Conservation (phyloP, 2,113 vertebrate genomes). For the Cochlearius cochlearius region DNA sequence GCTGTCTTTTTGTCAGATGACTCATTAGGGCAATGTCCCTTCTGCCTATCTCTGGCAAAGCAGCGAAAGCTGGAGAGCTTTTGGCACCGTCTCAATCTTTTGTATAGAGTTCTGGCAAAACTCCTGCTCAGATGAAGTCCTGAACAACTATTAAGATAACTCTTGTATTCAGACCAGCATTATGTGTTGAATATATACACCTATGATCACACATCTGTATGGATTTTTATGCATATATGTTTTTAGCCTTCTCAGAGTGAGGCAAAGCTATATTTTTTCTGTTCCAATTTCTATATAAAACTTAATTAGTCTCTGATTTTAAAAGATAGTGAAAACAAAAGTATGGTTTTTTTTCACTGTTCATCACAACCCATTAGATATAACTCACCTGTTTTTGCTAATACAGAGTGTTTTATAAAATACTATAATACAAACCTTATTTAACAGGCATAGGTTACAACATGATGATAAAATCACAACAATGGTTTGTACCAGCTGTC, state of each 20-base stretch:
- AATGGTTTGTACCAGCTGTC: not conserved
- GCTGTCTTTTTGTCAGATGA: not conserved
- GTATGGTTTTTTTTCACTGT: not conserved
- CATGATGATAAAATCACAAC: not conserved
- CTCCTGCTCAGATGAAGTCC: not conserved
- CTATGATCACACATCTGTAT: not conserved
- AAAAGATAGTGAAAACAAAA: not conserved
- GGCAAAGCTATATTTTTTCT: not conserved
- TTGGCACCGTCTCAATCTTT: not conserved
- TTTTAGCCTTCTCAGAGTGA: not conserved
- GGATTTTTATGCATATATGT: not conserved
- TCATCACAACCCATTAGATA: not conserved
- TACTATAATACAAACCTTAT: not conserved
- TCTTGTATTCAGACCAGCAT: not conserved
- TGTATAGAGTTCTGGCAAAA: not conserved
- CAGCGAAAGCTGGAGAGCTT: not conserved
- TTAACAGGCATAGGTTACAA: not conserved
- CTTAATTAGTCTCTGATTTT: not conserved
- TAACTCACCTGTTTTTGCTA: not conserved
- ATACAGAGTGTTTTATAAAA: not conserved
- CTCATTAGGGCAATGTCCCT: not conserved
- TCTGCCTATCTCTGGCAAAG: not conserved
- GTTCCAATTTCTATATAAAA: not conserved
- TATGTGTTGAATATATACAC: not conserved
- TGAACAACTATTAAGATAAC: not conserved